Base-by-base conservation (phyloP, 2,888 invertebrate species). In the Chloroclystis v-ata region DNA sequence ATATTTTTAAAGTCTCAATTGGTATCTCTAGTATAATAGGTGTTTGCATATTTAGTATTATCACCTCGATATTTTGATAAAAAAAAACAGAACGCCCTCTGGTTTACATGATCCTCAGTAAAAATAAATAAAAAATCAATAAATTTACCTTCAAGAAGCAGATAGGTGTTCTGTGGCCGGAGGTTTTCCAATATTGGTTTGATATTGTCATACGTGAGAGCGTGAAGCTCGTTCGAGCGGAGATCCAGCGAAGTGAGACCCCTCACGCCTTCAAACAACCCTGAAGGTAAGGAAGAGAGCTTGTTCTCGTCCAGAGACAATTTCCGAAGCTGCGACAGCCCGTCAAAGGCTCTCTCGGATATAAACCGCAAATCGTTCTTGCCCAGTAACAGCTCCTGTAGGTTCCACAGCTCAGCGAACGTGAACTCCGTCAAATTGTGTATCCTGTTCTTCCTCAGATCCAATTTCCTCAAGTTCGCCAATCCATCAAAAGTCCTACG, bases 401-500 rank as follows among this genome's bases (percentile, higher is more conserved):
- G 81, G 64, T 92, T 92, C 86, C 93, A 93, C 74, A 95, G 82
- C 71, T 95, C 95, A 1, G 92, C 91, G 76, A 96, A 95, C 28
- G 93, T 94, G 54, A 92, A 91, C 61, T 94, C 94, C 2, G 93
- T 94, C 63, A 96, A 89, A 82, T 93, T 93, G 61, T 92, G 91
- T 65, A 96, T 91, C 67, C 90, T 89, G 75, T 96, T 96, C 59
- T 89, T 89, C 53, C 92, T 91, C 59, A 96, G 82, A 78, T 94
- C 93, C 60, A 96, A 89, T 69, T 91, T 89, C 73, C 91, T 90
- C 58, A 96, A 85, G 73, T 92, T 92, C 37, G 91, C 91, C 71
- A 96, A 83, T 35, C 95, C 95, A 63, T 91, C 90, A 78, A 95
- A 95, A 54, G 93, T 93, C 67, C 93, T 93, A 52, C 92, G 90